A percentile compares a stretch with the other conserved stretches of the same genome.
Evolutionary conservation across 2,113 vertebrate species (phyloP).

Genomic region (Glaucidium brasilianum): DNA sequence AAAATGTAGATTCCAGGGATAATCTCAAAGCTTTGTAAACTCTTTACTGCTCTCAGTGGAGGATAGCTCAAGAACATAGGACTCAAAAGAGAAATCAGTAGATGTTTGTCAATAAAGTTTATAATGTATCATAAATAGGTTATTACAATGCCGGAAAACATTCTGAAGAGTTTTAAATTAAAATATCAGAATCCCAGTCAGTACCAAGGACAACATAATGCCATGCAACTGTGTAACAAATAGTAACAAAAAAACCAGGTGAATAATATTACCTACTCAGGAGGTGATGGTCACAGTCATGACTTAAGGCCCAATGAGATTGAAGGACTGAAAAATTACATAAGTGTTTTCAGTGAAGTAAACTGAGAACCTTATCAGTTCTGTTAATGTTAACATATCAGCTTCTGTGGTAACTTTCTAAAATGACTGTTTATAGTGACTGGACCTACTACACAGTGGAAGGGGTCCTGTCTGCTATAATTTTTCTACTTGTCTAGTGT

Average conservation of each 20-base stretch:
- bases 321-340: not conserved
- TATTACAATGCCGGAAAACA: not conserved
- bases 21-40: not conserved
- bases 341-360: not conserved
- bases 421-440: not conserved
- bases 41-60: not conserved
- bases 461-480: not conserved
- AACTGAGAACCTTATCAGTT: not conserved
- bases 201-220: not conserved
- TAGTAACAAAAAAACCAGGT: not conserved
- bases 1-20: not conserved
- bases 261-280: not conserved
- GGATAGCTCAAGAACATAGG: not conserved
- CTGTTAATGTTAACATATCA: no score
- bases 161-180: not conserved
- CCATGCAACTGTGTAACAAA: not conserved
- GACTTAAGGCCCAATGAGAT: not conserved
- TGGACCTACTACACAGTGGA: not conserved
- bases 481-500: not conserved
- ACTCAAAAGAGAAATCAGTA: not conserved
- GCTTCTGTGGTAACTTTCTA: not conserved
- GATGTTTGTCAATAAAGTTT: not conserved
- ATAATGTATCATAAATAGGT: not conserved
- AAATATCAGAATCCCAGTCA: not conserved
- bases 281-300: not conserved